Conservation (phyloP, 2,113 vertebrate species). For the Ageneiosus marmoratus region DNA sequence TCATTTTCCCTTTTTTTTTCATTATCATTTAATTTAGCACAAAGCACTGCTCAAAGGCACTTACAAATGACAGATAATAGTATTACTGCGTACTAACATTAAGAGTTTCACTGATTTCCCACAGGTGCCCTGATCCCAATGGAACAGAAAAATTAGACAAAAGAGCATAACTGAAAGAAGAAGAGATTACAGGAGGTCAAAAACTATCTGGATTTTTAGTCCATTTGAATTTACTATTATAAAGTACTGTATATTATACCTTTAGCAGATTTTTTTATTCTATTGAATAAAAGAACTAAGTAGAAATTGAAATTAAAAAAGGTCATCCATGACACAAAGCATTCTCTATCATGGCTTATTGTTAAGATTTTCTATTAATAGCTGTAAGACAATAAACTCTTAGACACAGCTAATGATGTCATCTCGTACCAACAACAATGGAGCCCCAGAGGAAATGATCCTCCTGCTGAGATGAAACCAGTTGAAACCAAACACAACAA, state of each 20-base stretch:
- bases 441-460: background rate
- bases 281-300: background rate
- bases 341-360: background rate
- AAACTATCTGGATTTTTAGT: background rate
- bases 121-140: constrained; percentile 6
- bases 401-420: constrained; percentile 34
- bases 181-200: background rate
- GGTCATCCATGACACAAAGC: background rate
- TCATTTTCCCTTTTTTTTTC: background rate
- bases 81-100: constrained; percentile 1
- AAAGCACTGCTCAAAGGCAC: constrained; percentile 18
- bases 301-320: background rate
- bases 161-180: background rate
- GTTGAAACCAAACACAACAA: background rate
- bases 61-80: constrained; percentile 19
- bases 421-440: constrained; percentile 18
- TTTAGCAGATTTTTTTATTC: background rate
- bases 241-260: background rate
- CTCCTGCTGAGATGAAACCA: background rate
- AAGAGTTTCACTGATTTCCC: constrained; percentile 47
- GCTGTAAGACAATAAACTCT: constrained; percentile 6
- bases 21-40: constrained; percentile 38
- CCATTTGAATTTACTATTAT: background rate
- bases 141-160: constrained; percentile 8
- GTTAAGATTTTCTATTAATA: background rate